Conservation (phyloP, 2,888 invertebrate species). For the Yponomeuta cagnagella region DNA sequence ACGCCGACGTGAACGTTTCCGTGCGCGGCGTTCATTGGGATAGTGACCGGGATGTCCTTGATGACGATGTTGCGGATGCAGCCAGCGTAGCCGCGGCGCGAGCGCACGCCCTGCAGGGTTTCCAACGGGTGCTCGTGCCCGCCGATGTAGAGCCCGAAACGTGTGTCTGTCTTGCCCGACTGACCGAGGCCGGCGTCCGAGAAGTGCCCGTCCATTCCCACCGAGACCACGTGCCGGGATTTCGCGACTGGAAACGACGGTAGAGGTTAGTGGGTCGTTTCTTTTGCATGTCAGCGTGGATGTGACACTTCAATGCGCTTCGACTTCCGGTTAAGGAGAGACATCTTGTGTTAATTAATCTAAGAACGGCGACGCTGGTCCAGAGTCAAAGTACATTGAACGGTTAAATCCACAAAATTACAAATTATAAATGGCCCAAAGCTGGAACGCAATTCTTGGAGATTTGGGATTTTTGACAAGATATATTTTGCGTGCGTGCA, state of each 20-base stretch:
- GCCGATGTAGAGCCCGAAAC: conserved; percentile 92
- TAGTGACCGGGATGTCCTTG: conserved; percentile 42
- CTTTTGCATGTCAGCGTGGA: too few species aligned
- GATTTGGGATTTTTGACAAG: too few species aligned
- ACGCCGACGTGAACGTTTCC: conserved; percentile 86
- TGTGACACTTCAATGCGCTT: too few species aligned
- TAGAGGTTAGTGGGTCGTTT: too few species aligned
- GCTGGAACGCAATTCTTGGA: too few species aligned
- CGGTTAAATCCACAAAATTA: too few species aligned
- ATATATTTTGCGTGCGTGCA: too few species aligned
- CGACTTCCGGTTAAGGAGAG: too few species aligned
- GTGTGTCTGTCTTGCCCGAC: conserved; percentile 84
- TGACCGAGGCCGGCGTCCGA: conserved; percentile 84
- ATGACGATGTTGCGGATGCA: conserved; percentile 85
- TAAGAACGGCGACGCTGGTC: too few species aligned
- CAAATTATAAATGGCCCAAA: too few species aligned
- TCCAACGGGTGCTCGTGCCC: conserved; percentile 78
- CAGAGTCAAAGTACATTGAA: too few species aligned
- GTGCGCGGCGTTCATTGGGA: conserved; percentile 70
- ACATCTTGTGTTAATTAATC: too few species aligned
- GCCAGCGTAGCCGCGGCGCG: conserved; percentile 84
- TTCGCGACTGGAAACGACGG: conserved; percentile 80
- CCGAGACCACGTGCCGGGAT: conserved; percentile 90
- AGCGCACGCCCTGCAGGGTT: conserved; percentile 78
- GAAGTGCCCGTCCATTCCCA: conserved; percentile 89